These are phyloP conservation scores for Bedellia somnulentella DNA, from an alignment of 2,888 invertebrate genomes.

Conservation along the genomic window DNA sequence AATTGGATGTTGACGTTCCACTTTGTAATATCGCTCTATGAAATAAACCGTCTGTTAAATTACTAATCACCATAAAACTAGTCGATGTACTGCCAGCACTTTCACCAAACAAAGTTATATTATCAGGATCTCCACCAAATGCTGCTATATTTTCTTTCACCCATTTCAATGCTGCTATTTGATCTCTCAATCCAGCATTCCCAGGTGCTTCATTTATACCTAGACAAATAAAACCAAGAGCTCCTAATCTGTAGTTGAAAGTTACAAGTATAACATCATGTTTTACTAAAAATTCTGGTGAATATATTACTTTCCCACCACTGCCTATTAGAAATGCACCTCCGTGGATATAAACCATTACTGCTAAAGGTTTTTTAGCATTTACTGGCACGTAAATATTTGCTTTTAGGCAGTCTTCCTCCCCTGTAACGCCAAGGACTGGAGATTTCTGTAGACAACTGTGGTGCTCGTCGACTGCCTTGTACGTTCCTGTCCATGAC, in stretches of 20 bases:
- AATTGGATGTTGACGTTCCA: conserved; percentile 34
- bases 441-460: conserved; percentile 27
- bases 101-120: conserved; percentile 45
- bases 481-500: conserved; percentile 35
- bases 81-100: conserved; percentile 39
- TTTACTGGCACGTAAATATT: conserved; percentile 35
- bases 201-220: conserved; percentile 44
- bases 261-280: conserved; percentile 39
- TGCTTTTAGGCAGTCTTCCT: conserved; percentile 39
- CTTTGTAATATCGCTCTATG: conserved; percentile 40
- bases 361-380: conserved; percentile 22
- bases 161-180: conserved; percentile 45
- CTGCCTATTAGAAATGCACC: conserved; percentile 40
- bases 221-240: conserved; percentile 38
- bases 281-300: conserved; percentile 34
- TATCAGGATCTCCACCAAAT: conserved; percentile 45
- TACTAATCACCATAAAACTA: conserved; percentile 28
- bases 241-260: conserved; percentile 43
- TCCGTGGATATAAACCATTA: conserved; percentile 47
- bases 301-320: conserved; percentile 36
- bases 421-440: conserved; percentile 21
- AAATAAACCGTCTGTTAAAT: conserved; percentile 30
- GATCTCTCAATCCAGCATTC: conserved; percentile 45
- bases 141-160: conserved; percentile 40
- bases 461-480: conserved; percentile 30